These are phyloP conservation scores for Leptinotarsa tumamoca DNA, from an alignment of 2,888 invertebrate species.

Conservation along the genomic window DNA sequence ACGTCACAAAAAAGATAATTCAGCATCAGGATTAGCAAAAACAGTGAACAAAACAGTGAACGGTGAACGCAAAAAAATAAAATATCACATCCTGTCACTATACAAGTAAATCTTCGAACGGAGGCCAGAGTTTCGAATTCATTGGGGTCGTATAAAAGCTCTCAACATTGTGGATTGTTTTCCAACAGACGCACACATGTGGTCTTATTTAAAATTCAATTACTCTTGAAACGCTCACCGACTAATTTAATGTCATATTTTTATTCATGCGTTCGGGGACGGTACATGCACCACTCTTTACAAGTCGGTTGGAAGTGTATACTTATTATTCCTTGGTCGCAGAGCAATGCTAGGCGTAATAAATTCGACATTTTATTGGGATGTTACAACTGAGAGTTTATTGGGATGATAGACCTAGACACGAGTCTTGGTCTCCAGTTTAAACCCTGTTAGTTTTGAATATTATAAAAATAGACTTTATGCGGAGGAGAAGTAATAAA, in stretches of 20 bases:
- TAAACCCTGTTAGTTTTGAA: no score
- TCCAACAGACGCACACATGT: constrained; percentile 33
- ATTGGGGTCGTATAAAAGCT: constrained; percentile 29
- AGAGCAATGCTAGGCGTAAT: background rate
- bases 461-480: no score
- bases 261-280: constrained; percentile 12
- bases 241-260: constrained; percentile 32
- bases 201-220: constrained; percentile 42
- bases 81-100: background rate
- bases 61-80: background rate
- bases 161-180: constrained; percentile 30
- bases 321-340: background rate
- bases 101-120: constrained; percentile 12
- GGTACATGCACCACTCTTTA: background rate
- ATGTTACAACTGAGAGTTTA: constrained; percentile 2
- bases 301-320: constrained; percentile 4
- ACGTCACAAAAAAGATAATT: no score
- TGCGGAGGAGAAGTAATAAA: no score
- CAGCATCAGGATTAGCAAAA: background rate
- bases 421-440: no score
- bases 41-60: no score
- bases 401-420: background rate
- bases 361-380: constrained; percentile 7
- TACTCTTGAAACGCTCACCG: constrained; percentile 30
- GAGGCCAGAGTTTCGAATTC: constrained; percentile 22